Evolutionary conservation across 1,140 invertebrate species (phyloP).

Genomic region (Doryteuthis pealeii): DNA sequence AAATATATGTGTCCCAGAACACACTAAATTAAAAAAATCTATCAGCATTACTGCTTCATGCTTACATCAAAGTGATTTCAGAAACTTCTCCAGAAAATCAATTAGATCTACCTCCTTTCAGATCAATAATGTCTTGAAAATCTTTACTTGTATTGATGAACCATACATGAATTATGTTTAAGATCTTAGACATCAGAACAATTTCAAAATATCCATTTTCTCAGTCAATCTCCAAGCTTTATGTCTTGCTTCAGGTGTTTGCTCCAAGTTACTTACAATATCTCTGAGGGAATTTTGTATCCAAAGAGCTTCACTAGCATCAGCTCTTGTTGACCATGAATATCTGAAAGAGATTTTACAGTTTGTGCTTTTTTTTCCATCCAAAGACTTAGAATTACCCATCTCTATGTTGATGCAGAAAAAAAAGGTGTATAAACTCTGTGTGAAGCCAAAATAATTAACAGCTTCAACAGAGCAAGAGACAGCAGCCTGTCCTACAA

Average conservation of each 20-base stretch:
- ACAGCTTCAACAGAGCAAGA: slow-evolving; percentile 6
- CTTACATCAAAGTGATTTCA: neutral
- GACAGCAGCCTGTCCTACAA: neutral
- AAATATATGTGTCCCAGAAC: no score
- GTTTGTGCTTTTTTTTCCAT: neutral
- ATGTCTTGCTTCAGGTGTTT: slow-evolving; percentile 12
- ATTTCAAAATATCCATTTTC: slow-evolving; percentile 17
- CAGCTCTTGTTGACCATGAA: slow-evolving; percentile 14
- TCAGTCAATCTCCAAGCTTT: slow-evolving; percentile 12
- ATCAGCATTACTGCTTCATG: no score
- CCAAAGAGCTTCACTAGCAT: slow-evolving; percentile 16
- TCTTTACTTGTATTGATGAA: slow-evolving; percentile 12
- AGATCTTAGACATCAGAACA: slow-evolving; percentile 1
- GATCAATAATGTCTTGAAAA: slow-evolving; percentile 11
- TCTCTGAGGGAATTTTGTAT: slow-evolving; percentile 10
- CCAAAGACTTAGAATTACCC: neutral
- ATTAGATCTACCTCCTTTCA: slow-evolving; percentile 14
- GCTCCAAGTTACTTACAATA: slow-evolving; percentile 12
- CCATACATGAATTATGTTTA: slow-evolving; percentile 7
- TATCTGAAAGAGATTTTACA: slow-evolving; percentile 15
- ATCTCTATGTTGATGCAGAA: neutral
- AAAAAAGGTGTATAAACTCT: neutral
- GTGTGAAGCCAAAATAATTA: neutral
- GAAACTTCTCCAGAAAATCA: slow-evolving; percentile 9
- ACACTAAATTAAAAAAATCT: no score